Conservation (phyloP, 2,888 invertebrate genomes). For the Busseola fusca region DNA sequence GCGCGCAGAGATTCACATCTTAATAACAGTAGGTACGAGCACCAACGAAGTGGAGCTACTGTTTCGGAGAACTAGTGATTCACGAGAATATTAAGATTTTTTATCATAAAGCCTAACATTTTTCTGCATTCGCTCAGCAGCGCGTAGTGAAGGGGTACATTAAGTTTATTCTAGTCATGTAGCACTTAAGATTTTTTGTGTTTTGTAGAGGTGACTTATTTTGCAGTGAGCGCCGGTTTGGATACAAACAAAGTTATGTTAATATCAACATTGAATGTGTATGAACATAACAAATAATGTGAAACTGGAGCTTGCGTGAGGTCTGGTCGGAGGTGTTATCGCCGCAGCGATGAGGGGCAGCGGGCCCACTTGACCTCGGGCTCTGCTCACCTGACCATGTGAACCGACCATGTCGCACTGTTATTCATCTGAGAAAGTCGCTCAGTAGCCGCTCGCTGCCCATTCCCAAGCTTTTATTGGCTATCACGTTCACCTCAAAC, state of each 20-base stretch:
- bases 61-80: constrained; percentile 72
- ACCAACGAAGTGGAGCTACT: constrained; percentile 72
- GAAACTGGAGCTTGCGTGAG: constrained; percentile 21
- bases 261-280: constrained; percentile 21
- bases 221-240: constrained; percentile 10
- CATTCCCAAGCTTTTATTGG: constrained; percentile 85
- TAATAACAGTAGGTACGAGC: constrained; percentile 71
- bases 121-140: constrained; percentile 66
- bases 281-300: constrained; percentile 9
- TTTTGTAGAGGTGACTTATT: constrained; percentile 15
- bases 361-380: constrained; percentile 73
- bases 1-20: constrained; percentile 68
- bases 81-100: constrained; percentile 70
- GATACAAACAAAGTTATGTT: constrained; percentile 17
- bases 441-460: constrained; percentile 80
- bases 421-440: constrained; percentile 83
- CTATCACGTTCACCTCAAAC: constrained; percentile 84
- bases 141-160: constrained; percentile 45
- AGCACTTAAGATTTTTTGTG: constrained; percentile 23
- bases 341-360: constrained; percentile 9
- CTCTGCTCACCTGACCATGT: constrained; percentile 71
- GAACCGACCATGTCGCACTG: constrained; percentile 72
- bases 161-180: constrained; percentile 41
- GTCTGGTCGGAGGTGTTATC: constrained; percentile 29
- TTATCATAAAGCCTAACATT: constrained; percentile 66